These are phyloP conservation scores for Rhinella marina DNA, from an alignment of 2,797 vertebrate species.

Conservation along the genomic window DNA sequence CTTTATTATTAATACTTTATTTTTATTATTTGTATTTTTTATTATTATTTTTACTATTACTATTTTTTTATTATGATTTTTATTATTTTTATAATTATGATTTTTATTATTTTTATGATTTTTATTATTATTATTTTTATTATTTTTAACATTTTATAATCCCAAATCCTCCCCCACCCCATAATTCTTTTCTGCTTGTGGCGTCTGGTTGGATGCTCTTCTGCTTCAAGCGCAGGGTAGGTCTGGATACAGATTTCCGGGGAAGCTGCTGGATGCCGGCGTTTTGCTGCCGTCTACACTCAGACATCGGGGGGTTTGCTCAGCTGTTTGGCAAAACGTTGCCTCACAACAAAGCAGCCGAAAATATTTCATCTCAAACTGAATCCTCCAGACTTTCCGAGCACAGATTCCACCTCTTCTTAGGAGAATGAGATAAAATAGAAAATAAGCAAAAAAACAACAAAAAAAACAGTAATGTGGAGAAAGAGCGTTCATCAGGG, in stretches of 20 bases:
- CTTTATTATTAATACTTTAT: too few relatives aligned
- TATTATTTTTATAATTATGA: too few relatives aligned
- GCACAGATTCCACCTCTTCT: constrained; percentile 18
- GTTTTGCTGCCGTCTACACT: background rate
- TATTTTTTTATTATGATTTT: too few relatives aligned
- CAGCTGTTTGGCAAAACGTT: background rate
- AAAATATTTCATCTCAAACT: constrained; percentile 29
- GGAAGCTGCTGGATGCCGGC: background rate
- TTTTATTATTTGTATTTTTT: too few relatives aligned
- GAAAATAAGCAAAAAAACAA: constrained; percentile 29
- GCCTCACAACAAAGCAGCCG: background rate
- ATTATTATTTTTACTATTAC: too few relatives aligned
- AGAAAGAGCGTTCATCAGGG: background rate
- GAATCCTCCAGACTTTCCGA: background rate
- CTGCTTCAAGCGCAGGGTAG: too few relatives aligned
- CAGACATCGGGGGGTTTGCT: background rate
- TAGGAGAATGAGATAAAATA: constrained; percentile 38
- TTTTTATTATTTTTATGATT: too few relatives aligned
- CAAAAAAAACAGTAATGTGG: background rate
- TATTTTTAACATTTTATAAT: too few relatives aligned
- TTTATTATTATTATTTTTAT: too few relatives aligned
- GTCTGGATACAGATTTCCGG: background rate
- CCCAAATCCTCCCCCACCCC: too few relatives aligned
- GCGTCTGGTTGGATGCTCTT: too few relatives aligned
- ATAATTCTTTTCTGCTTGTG: too few relatives aligned